Base-by-base conservation (phyloP, 1,140 invertebrate species). In the Cepaea nemoralis region DNA sequence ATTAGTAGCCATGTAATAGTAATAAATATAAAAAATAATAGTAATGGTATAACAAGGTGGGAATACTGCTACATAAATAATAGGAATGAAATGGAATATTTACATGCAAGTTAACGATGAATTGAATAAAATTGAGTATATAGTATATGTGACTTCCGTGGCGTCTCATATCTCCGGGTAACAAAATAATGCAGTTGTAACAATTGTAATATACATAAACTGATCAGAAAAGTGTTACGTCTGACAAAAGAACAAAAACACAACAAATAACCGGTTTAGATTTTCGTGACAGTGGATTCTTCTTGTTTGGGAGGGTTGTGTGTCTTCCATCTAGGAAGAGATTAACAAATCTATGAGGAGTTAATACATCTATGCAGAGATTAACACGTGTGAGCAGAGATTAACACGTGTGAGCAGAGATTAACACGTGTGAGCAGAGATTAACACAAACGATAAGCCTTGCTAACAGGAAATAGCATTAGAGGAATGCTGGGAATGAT, bases 191-290 rank as follows among this genome's bases (percentile, higher is more conserved):
- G 16, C 42, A 45, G 42, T 45, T 45, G 16, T 10, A n/a, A n/a
- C n/a, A n/a, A n/a, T n/a, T n/a, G n/a, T n/a, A n/a, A n/a, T n/a
- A n/a, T n/a, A n/a, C n/a, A 16, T 45, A 45, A 45, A 45, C 42
- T 45, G 8, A n/a, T n/a, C 8, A 45, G 42, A 45, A 6, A 45
- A 45, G 8, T 55, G 50, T 22, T 55, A 55, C 8, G 50, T 55
- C 50, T 55, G 16, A 55, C 19, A 24, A 55, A 22, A 55, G 50
- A 55, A 55, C 50, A 55, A 2, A 55, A 55, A 48, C 45, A 48
- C 45, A 48, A 48, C 27, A 63, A 63, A 63, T 63, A 63, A 63
- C 59, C 59, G 59, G 59, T 63, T 31, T n/a, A n/a, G n/a, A n/a
- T n/a, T n/a, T n/a, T n/a, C n/a, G n/a, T n/a, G n/a, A n/a, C n/a